Conservation (phyloP, 2,797 vertebrate species). For the Phalloptychus januarius region DNA sequence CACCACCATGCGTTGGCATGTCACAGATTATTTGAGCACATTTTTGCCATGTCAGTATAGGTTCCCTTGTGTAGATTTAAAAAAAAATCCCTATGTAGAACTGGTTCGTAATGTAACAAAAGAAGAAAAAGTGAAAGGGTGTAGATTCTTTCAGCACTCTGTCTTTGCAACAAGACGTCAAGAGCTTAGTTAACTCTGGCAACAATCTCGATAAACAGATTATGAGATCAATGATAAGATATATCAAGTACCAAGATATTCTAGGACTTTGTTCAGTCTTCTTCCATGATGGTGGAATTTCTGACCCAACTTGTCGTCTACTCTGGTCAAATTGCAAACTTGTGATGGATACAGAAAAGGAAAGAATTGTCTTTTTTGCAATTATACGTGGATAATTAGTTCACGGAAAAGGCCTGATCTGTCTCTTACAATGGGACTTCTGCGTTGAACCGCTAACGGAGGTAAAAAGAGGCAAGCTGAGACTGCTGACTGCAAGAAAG, state of each 20-base stretch:
- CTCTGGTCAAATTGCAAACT: background rate
- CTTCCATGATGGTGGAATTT: background rate
- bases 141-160: background rate
- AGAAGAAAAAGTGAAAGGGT: background rate
- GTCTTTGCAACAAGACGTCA: background rate
- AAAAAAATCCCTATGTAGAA: background rate
- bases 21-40: background rate
- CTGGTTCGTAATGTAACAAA: background rate
- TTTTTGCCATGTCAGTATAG: background rate
- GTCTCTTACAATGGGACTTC: background rate
- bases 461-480: slow-evolving; percentile 43
- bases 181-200: background rate
- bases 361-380: background rate
- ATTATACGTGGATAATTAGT: background rate
- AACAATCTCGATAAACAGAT: background rate
- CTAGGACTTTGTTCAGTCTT: background rate
- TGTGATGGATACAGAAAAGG: slow-evolving; percentile 1
- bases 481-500: slow-evolving; percentile 41
- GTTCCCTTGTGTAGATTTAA: background rate
- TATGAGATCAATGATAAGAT: background rate
- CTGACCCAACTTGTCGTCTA: background rate
- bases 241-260: too few species aligned
- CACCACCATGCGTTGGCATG: background rate
- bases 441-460: slow-evolving; percentile 15
- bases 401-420: slow-evolving; percentile 28